phyloP scores from a whole-genome alignment of 2,113 vertebrate species.

The Elachura formosa region DNA sequence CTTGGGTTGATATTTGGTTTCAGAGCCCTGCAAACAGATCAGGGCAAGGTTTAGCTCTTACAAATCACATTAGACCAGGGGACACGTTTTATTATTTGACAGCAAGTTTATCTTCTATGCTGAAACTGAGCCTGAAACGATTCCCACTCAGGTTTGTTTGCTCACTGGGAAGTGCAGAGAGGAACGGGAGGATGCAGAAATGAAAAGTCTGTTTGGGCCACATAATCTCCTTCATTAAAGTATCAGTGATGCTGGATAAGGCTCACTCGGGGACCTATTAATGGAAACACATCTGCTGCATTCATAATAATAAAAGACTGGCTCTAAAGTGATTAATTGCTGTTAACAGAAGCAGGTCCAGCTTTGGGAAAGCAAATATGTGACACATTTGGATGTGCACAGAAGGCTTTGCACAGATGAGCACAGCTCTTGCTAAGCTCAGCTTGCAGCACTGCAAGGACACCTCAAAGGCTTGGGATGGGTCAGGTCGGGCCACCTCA shows the following conservation, averaged over 20 bases:
- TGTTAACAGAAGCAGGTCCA: slow-evolving; percentile 1
- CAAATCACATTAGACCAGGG: slow-evolving; percentile 23
- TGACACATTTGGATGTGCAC: background rate
- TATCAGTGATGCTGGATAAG: slow-evolving; percentile 10
- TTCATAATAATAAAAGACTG: slow-evolving; percentile 2
- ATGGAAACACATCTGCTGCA: slow-evolving; percentile 49
- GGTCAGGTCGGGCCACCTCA: background rate
- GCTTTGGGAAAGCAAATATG: background rate
- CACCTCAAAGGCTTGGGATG: background rate
- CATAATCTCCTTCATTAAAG: slow-evolving; percentile 51
- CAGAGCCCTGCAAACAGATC: slow-evolving; percentile 44
- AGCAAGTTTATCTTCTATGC: slow-evolving; percentile 26
- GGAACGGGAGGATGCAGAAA: background rate
- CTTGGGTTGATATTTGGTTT: background rate
- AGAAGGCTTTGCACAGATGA: background rate
- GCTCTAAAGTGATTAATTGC: slow-evolving; percentile 43
- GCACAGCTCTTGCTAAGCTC: background rate
- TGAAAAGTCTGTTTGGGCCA: slow-evolving; percentile 29
- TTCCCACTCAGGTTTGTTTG: slow-evolving; percentile 33
- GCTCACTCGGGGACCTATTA: slow-evolving; percentile 43
- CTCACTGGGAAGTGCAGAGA: background rate
- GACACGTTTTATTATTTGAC: slow-evolving; percentile 33
- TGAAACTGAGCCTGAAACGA: slow-evolving; percentile 14
- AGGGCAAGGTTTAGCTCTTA: background rate
- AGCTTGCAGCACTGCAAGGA: background rate